Base-by-base conservation (phyloP, 2,113 vertebrate species). In the Gallinago paraguaiae region DNA sequence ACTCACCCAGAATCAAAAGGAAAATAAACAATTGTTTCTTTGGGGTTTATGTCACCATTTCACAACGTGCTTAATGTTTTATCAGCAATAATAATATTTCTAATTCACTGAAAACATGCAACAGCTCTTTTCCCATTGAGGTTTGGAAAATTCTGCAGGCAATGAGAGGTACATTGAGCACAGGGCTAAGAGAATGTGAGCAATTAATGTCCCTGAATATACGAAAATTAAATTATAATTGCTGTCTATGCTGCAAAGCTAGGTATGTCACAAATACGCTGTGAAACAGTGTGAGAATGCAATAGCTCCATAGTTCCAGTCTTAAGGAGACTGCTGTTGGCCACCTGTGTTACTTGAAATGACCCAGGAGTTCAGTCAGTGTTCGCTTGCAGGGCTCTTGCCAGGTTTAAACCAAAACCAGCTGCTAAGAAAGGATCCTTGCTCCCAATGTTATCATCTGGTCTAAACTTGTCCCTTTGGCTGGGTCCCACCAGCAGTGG, bases 131-230 rank as follows among this genome's bases (percentile, higher is more conserved):
- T 92, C 61, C 63, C 39, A 22, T 43, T 74, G 80, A 87, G 88
- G 61, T 94, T 93, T 80, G 92, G 72, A 83, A 96, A 92, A 96
- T 91, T 93, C 64, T 65, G 43, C 78, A 82, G 67, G 69, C 71
- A 63, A 31, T 57, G n/a, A 92, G 82, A 77, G 60, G 82, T 75
- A 60, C 50, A 91, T 77, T 93, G 74, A 82, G 75, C 53, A 43
- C 30, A 54, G 85, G 85, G 39, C 33, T 71, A 67, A 92, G 86
- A 43, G 41, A 86, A 91, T 80, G 33, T 24, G 30, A 92, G 46
- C 83, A 92, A 82, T 64, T 85, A 86, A 61, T 68, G 33, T 80
- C 50, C 71, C 69, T 92, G 67, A 90, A 95, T 94, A n/a, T 65
- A 84, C 63, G 88, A 86, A 80, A 80, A 92, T 79, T 60, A 88